These are phyloP conservation scores for Aegithalos caudatus DNA, from an alignment of 2,113 vertebrate genomes.

Conservation along the genomic window DNA sequence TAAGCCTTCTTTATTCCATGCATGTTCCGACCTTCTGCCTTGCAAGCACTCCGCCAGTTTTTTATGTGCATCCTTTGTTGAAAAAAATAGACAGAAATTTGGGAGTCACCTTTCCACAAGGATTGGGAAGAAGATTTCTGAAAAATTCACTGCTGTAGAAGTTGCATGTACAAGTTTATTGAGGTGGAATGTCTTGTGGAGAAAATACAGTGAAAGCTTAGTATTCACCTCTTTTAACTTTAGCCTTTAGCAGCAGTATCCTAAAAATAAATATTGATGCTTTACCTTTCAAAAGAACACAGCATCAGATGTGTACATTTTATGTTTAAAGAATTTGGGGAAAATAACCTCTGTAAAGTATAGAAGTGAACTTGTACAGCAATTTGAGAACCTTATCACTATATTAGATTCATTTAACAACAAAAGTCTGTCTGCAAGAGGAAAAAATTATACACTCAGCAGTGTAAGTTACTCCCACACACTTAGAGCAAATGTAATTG, in stretches of 20 bases:
- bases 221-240: neutral
- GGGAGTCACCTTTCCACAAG: neutral
- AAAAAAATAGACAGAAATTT: neutral
- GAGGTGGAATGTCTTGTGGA: neutral
- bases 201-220: neutral
- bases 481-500: neutral
- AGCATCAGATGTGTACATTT: neutral
- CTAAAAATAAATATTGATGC: neutral
- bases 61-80: neutral
- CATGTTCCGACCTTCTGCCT: neutral
- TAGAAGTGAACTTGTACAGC: neutral
- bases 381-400: neutral
- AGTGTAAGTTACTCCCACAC: neutral
- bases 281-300: neutral
- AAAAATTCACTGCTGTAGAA: neutral
- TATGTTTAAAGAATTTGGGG: neutral
- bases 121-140: neutral
- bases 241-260: neutral
- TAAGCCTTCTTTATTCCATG: neutral
- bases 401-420: neutral
- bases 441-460: neutral
- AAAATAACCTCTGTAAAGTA: neutral
- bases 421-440: neutral
- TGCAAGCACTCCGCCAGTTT: neutral
- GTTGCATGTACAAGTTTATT: neutral